These are phyloP conservation scores for Euspilapteryx auroguttella DNA, from an alignment of 2,888 invertebrate species.

Conservation along the genomic window DNA sequence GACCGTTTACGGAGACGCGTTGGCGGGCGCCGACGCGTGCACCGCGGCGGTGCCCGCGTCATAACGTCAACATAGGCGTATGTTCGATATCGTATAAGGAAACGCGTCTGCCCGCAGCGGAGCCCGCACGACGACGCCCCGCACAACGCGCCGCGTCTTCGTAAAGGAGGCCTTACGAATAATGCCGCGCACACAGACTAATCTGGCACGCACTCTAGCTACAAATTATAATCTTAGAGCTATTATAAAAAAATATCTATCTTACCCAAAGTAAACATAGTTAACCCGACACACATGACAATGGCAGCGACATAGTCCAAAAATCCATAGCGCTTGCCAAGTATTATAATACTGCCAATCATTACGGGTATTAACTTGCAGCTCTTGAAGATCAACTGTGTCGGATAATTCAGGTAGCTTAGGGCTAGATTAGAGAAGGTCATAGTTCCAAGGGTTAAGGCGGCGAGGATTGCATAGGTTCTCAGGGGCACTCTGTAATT, in stretches of 20 bases:
- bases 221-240: neutral
- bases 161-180: too few species aligned
- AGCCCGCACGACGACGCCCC: too few species aligned
- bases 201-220: neutral
- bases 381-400: constrained; percentile 96
- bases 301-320: constrained; percentile 84
- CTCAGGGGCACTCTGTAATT: constrained; percentile 76
- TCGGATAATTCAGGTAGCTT: constrained; percentile 94
- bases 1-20: too few species aligned
- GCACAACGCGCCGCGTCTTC: too few species aligned
- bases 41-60: too few species aligned
- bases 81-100: too few species aligned
- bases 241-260: constrained; percentile 1
- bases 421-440: constrained; percentile 93
- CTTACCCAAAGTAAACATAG: constrained; percentile 88
- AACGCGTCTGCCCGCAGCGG: too few species aligned
- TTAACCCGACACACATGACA: constrained; percentile 86
- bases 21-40: too few species aligned
- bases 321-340: constrained; percentile 82
- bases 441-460: constrained; percentile 93
- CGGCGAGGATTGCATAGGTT: constrained; percentile 80
- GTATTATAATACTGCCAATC: constrained; percentile 90
- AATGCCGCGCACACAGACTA: too few species aligned
- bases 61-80: too few species aligned
- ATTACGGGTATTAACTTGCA: constrained; percentile 96